Evolutionary conservation across 2,888 invertebrate genomes (phyloP), one percentile per base, ranked within the genome.

Genomic region (Pyrochroa serraticornis): DNA sequence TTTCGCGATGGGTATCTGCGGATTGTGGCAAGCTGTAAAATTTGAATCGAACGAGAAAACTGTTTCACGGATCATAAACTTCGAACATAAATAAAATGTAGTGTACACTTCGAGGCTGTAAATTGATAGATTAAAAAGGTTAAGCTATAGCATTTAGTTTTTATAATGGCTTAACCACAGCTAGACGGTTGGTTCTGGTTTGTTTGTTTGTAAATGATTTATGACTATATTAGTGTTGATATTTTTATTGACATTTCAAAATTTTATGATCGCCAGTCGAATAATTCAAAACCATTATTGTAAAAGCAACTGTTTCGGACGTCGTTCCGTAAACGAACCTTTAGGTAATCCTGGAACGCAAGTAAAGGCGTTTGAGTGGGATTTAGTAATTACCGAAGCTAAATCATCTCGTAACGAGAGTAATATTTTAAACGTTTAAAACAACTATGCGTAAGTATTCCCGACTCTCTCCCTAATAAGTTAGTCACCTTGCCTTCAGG

Each of bases 61-160:
- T 50, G 65, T 66, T 69, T 69, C 65, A 69, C 66, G 69, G 62
- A 35, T 62, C 67, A 69, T 69, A 67, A 69, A 69, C 53, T 43
- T 56, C 36, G 58, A 50, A 58, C 62, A 65, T 65, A 67, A 68
- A 68, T 67, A 68, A 65, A 58, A 60, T 62, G 38, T 63, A 56
- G 45, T 62, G 60, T 58, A 63, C 61, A 60, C 63, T 63, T 63
- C 62, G 66, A 65, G 65, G 66, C 63, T 66, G 66, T 48, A 62
- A 69, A 69, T 67, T 69, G 69, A 66, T 68, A 68, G 69, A 69
- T 69, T 66, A 69, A 68, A 62, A 68, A 66, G 69, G 66, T 68
- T 68, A 62, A 65, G 61, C 64, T 63, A 35, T 62, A 66, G 54
- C 65, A 65, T 67, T 69, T 62, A 47, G 56, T 61, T 68, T 62